phyloP scores from a whole-genome alignment of 1,140 invertebrate genomes.

The Muscidifurax raptorellus region DNA sequence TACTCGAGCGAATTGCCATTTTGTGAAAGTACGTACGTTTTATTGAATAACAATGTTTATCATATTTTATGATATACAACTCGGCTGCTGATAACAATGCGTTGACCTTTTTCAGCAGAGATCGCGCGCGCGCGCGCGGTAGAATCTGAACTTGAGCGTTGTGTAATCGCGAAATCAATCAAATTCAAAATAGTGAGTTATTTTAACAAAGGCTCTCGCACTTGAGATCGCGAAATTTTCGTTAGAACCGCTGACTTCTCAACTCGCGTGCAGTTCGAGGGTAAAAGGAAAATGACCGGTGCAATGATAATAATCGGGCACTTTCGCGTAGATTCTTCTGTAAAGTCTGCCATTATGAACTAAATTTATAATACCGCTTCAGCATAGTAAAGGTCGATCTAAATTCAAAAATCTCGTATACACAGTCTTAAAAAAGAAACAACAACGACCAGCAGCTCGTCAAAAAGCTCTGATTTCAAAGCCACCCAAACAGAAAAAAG shows the following conservation, averaged over 20 bases:
- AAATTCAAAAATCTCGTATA: too few relatives aligned
- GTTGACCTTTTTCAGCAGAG: not conserved
- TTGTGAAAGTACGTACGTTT: too few relatives aligned
- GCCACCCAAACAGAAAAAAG: not conserved
- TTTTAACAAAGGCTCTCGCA: not conserved
- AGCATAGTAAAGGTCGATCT: not conserved
- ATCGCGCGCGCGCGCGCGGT: too few relatives aligned
- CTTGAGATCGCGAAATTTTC: not conserved
- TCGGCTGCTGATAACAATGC: not conserved
- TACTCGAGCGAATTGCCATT: too few relatives aligned
- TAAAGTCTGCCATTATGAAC: not conserved
- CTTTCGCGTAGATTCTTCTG: not conserved
- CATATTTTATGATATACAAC: too few relatives aligned
- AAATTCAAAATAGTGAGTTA: not conserved
- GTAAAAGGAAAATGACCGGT: not conserved
- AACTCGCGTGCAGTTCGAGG: not conserved
- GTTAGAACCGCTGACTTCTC: not conserved
- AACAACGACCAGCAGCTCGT: not conserved
- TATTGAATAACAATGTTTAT: too few relatives aligned
- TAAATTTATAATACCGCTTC: not conserved
- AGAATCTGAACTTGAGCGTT: not conserved
- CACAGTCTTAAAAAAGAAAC: too few relatives aligned
- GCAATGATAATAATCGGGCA: not conserved
- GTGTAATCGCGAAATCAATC: not conserved
- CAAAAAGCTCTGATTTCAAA: not conserved